These are phyloP conservation scores for Polylopha cassiicola DNA, from an alignment of 2,888 invertebrate genomes.

Conservation along the genomic window DNA sequence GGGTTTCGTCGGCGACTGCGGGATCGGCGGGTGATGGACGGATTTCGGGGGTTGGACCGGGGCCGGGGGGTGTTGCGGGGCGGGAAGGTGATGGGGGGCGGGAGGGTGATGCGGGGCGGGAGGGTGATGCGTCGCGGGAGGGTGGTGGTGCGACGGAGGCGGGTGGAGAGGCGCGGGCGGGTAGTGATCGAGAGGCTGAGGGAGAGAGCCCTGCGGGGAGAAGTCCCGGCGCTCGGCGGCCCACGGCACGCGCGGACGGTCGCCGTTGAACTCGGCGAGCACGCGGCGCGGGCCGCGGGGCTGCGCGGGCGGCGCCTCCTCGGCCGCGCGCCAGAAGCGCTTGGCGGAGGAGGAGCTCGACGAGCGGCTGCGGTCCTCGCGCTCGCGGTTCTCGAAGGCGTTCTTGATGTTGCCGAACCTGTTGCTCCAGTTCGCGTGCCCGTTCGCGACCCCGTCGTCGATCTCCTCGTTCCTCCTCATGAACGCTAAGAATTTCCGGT, in stretches of 20 bases:
- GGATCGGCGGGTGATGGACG: conserved; percentile 31
- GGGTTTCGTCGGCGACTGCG: conserved; percentile 51
- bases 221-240: conserved; percentile 53
- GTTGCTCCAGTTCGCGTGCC: conserved; percentile 84
- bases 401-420: conserved; percentile 91
- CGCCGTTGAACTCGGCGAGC: conserved; percentile 48
- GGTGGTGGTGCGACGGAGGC: conserved; percentile 14
- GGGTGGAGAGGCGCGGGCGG: conserved; percentile 16
- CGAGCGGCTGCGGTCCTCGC: conserved; percentile 52
- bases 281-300: conserved; percentile 40
- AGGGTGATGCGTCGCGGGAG: conserved; percentile 23
- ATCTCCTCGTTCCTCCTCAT: conserved; percentile 82
- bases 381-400: conserved; percentile 82
- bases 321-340: conserved; percentile 80
- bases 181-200: conserved; percentile 71
- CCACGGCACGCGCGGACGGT: conserved; percentile 62
- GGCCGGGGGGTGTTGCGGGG: conserved; percentile 25
- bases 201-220: conserved; percentile 35
- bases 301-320: conserved; percentile 60
- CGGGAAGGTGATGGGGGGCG: conserved; percentile 22
- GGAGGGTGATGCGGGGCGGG: conserved; percentile 23
- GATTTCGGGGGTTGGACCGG: conserved; percentile 25
- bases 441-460: conserved; percentile 34
- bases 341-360: conserved; percentile 73
- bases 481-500: conserved; percentile 89